Percentiles rank a stretch among this genome's conserved stretches.
These are phyloP conservation scores for Ondatra zibethicus DNA, from an alignment of 2,113 vertebrate species.

Conservation along the genomic window DNA sequence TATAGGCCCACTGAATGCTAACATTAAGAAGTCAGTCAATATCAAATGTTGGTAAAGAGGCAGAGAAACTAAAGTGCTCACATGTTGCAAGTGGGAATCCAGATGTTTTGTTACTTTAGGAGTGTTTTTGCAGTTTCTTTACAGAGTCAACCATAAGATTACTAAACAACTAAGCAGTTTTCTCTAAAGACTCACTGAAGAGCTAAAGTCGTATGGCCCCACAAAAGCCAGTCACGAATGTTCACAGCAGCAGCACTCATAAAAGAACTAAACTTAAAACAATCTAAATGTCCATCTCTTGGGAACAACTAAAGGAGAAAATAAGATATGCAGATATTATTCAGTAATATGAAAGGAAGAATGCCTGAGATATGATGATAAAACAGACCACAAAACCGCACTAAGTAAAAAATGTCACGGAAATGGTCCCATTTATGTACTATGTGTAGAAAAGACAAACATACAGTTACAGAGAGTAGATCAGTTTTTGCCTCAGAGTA, in stretches of 20 bases:
- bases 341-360: not conserved
- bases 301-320: not conserved
- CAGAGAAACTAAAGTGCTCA: not conserved
- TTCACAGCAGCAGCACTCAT: not conserved
- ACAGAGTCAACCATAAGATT: not conserved
- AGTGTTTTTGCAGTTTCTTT: not conserved
- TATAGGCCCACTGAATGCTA: not conserved
- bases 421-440: not conserved
- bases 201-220: not conserved
- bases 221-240: not conserved
- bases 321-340: not conserved
- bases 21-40: not conserved
- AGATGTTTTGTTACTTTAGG: not conserved
- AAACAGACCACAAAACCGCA: not conserved
- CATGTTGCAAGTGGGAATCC: not conserved
- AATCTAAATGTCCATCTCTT: not conserved
- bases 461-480: not conserved
- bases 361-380: not conserved
- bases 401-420: not conserved
- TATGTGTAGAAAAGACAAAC: not conserved
- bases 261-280: not conserved
- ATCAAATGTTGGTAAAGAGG: not conserved
- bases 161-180: not conserved
- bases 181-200: not conserved
- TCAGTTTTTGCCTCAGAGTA: not conserved